These are phyloP conservation scores for Yponomeuta evonymella DNA, from an alignment of 2,888 invertebrate species.

Conservation along the genomic window DNA sequence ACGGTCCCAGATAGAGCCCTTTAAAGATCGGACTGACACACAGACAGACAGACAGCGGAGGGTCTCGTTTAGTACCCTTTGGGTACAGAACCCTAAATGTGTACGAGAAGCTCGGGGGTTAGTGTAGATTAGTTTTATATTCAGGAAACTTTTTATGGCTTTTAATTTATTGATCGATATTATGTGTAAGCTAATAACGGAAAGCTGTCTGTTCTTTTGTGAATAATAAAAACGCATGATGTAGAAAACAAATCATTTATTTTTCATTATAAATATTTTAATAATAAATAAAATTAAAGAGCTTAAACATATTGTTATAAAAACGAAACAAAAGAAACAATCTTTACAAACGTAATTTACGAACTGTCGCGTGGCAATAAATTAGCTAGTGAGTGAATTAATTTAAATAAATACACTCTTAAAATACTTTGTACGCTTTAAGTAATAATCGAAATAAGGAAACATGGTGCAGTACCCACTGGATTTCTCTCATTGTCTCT, in stretches of 20 bases:
- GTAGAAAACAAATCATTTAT: constrained; percentile 62
- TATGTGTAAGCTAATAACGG: too few relatives aligned
- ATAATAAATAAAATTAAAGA: constrained; percentile 65
- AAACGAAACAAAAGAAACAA: constrained; percentile 74
- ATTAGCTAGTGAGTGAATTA: constrained; percentile 36
- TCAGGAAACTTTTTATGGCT: too few relatives aligned
- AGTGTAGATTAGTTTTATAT: too few relatives aligned
- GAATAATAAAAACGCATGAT: constrained; percentile 24
- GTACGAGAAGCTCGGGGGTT: too few relatives aligned
- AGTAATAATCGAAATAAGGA: constrained; percentile 15
- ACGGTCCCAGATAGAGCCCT: too few relatives aligned
- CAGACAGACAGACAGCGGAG: too few relatives aligned
- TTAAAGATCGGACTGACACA: too few relatives aligned
- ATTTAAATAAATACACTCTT: constrained; percentile 30
- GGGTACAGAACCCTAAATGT: too few relatives aligned
- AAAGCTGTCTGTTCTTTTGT: too few relatives aligned
- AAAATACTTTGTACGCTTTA: constrained; percentile 68
- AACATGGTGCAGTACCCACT: background rate
- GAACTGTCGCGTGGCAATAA: constrained; percentile 47
- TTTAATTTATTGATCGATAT: too few relatives aligned
- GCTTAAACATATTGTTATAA: constrained; percentile 55
- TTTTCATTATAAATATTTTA: constrained; percentile 32
- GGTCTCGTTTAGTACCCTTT: too few relatives aligned
- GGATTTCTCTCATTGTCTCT: constrained; percentile 6
- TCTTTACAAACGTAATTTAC: constrained; percentile 33